Conservation (phyloP, 2,888 invertebrate species). For the Thysanoteuthis rhombus region DNA sequence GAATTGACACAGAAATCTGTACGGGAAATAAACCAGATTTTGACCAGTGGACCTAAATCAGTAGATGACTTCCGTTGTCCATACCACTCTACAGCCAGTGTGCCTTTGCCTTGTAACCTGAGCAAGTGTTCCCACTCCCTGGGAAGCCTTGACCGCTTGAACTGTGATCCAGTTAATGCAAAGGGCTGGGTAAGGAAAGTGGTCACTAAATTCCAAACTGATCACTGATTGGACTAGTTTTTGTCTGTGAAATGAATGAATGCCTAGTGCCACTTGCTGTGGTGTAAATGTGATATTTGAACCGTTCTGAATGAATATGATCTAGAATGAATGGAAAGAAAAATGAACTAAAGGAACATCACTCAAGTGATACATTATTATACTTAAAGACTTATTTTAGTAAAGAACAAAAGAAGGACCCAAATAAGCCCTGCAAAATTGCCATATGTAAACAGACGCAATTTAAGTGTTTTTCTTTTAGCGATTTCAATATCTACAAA, state of each 20-base stretch:
- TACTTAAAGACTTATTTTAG: not conserved
- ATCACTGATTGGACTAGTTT: conserved; percentile 23
- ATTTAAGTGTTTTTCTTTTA: not conserved
- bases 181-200: conserved; percentile 60
- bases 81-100: conserved; percentile 29
- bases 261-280: not conserved
- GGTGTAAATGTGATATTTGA: not conserved
- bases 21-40: not conserved
- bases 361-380: not conserved
- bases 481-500: not conserved
- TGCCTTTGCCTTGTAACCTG: not conserved
- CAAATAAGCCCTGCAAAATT: not conserved
- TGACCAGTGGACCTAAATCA: not conserved
- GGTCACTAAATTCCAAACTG: conserved; percentile 57
- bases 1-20: not conserved
- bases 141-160: conserved; percentile 49
- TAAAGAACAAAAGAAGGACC: not conserved
- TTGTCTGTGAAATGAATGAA: not conserved
- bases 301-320: not conserved
- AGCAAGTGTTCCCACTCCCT: conserved; percentile 43
- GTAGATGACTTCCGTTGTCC: not conserved
- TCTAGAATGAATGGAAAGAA: not conserved
- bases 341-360: not conserved
- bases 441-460: not conserved
- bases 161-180: conserved; percentile 53